Conservation (phyloP, 2,888 invertebrate genomes). For the Anorthoa munda region DNA sequence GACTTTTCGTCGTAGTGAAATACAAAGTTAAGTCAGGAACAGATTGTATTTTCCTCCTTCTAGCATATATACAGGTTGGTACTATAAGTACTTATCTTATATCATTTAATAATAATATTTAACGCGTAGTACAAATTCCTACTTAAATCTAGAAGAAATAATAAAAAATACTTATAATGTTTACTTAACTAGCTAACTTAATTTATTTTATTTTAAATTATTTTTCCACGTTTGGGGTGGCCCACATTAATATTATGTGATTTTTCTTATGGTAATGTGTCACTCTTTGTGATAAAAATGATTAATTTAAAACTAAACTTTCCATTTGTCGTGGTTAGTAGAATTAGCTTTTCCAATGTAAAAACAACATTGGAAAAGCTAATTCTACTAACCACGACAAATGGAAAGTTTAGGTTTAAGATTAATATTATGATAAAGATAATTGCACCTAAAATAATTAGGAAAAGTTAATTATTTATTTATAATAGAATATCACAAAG, state of each 20-base stretch:
- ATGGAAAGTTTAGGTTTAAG: no score
- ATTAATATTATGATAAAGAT: not conserved
- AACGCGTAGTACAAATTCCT: conserved; percentile 51
- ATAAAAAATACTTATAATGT: not conserved
- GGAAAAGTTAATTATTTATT: conserved; percentile 32
- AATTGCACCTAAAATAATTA: conserved; percentile 5
- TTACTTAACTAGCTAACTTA: conserved; percentile 7
- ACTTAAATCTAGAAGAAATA: conserved; percentile 27
- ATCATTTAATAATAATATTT: not conserved
- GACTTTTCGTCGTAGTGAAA: not conserved
- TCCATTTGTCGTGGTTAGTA: not conserved
- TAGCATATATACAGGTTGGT: conserved; percentile 21
- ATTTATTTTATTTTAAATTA: not conserved
- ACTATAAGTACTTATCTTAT: conserved; percentile 40
- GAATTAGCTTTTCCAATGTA: conserved; percentile 18
- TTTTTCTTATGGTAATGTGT: not conserved
- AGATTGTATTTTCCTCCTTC: conserved; percentile 19
- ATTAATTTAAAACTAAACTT: conserved; percentile 6
- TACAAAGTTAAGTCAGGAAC: conserved; percentile 20
- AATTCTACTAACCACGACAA: not conserved
- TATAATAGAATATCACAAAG: conserved; percentile 2
- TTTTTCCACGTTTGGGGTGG: conserved; percentile 1
- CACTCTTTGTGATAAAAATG: not conserved
- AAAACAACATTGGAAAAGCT: conserved; percentile 30
- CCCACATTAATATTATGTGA: not conserved